phyloP scores from a whole-genome alignment of 2,888 invertebrate species.

The Nomada ferruginata region DNA sequence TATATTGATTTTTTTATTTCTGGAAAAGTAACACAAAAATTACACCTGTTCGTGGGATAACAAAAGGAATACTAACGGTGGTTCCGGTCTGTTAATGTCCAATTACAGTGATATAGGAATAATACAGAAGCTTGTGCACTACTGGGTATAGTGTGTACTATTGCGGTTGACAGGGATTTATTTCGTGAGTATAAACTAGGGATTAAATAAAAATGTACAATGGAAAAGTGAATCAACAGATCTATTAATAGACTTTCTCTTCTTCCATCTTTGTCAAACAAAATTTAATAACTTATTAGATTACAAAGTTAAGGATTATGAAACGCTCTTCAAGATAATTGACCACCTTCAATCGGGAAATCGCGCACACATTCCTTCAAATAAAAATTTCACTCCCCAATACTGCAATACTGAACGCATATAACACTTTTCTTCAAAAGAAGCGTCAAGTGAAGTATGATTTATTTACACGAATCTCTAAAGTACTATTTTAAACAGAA shows the following conservation, averaged over 20 bases:
- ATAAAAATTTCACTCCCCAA: constrained; percentile 16
- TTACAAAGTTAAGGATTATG: neutral
- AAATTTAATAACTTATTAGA: neutral
- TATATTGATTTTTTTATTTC: neutral
- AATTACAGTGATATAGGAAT: constrained; percentile 30
- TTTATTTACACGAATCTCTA: too few relatives aligned
- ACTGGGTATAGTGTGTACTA: too few relatives aligned
- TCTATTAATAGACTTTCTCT: neutral
- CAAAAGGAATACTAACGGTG: constrained; percentile 53
- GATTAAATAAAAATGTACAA: neutral
- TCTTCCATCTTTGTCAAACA: neutral
- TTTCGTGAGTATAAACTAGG: neutral
- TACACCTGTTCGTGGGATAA: neutral
- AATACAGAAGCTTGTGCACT: neutral
- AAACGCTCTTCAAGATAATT: neutral
- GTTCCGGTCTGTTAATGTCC: constrained; percentile 54
- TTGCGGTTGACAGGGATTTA: neutral
- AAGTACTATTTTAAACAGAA: too few relatives aligned
- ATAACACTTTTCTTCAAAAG: neutral
- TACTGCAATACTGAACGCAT: neutral
- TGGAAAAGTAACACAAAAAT: neutral
- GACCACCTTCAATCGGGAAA: neutral
- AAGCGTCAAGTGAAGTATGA: too few relatives aligned
- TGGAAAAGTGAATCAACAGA: neutral
- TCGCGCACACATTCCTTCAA: neutral